Percentiles rank a stretch among this genome's conserved stretches.
Evolutionary conservation across 2,797 vertebrate genomes (phyloP).

Genomic region (Cygnus olor): DNA sequence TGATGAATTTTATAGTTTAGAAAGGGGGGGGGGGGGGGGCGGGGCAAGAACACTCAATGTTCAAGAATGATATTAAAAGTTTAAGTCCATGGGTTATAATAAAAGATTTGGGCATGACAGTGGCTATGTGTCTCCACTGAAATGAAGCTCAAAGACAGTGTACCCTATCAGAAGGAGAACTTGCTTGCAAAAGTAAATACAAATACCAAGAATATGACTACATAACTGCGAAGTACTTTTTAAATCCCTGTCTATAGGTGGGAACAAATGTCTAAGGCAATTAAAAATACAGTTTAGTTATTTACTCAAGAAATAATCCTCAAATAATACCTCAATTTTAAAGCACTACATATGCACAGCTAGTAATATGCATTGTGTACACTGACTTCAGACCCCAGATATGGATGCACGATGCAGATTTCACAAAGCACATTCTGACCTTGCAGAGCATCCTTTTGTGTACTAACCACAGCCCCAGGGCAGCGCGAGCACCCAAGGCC

Average conservation of each 20-base stretch:
- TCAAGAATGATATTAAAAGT: neutral
- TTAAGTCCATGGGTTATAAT: neutral
- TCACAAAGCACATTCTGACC: neutral
- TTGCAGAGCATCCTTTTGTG: neutral
- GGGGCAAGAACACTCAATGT: neutral
- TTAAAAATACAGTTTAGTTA: neutral
- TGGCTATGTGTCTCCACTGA: fast-evolving
- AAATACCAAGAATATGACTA: neutral
- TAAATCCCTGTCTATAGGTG: neutral
- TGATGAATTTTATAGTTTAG: neutral
- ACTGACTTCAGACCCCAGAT: no score
- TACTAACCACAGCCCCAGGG: neutral
- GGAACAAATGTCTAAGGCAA: neutral
- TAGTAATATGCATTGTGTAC: no score
- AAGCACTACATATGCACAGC: no score
- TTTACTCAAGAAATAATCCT: no score
- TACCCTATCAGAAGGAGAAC: neutral
- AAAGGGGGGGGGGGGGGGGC: neutral
- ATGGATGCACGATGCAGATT: no score
- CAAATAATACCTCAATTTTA: no score
- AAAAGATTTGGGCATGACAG: neutral
- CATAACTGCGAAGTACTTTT: neutral
- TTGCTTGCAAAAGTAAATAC: neutral
- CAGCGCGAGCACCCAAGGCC: neutral
- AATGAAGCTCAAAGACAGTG: neutral